These are phyloP conservation scores for Aramus guarauna DNA, from an alignment of 2,113 vertebrate species.

Conservation along the genomic window DNA sequence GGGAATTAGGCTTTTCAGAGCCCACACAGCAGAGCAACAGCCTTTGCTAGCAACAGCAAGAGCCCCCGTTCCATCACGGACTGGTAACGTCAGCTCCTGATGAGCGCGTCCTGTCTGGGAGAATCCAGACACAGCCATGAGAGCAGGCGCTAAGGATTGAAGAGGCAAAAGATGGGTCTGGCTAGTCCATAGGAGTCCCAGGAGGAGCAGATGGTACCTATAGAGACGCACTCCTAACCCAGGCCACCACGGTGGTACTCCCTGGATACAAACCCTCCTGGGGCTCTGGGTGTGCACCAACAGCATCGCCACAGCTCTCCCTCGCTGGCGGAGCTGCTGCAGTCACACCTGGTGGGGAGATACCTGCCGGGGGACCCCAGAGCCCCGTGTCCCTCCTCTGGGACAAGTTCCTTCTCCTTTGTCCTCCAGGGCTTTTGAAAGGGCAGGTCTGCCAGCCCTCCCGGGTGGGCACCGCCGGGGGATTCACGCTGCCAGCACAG, in stretches of 20 bases:
- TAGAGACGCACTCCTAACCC: accelerated
- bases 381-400: neutral
- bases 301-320: neutral
- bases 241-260: too few species aligned
- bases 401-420: neutral
- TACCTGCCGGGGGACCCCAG: accelerated
- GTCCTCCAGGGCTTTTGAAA: neutral
- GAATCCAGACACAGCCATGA: neutral
- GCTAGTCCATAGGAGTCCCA: neutral
- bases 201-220: neutral
- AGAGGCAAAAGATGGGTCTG: neutral
- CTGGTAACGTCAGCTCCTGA: neutral
- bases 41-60: neutral
- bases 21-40: neutral
- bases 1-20: neutral
- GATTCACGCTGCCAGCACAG: neutral
- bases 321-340: neutral
- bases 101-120: neutral
- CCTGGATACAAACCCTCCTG: neutral
- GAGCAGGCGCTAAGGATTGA: neutral
- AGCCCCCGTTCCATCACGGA: neutral
- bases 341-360: neutral
- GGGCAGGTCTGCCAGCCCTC: neutral
- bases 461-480: neutral
- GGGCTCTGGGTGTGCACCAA: neutral